A percentile compares a stretch with the other conserved stretches of the same genome.
Conservation (phyloP, 1,140 invertebrate genomes). For the Gerris buenoi region DNA sequence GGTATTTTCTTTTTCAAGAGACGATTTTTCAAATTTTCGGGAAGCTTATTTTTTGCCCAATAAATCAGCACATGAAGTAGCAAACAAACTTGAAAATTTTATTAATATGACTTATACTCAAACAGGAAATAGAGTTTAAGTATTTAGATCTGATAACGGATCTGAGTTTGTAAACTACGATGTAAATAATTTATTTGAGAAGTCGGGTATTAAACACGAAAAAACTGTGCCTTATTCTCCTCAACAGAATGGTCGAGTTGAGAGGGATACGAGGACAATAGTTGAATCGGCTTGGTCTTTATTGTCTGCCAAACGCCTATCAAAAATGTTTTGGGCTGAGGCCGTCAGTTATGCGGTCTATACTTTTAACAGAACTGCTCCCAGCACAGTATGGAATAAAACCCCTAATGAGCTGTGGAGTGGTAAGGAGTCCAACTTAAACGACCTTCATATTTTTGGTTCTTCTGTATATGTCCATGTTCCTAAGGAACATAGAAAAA, state of each 20-base stretch:
- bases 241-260: not conserved
- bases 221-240: not conserved
- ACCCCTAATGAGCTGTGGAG: conserved; percentile 20
- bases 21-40: not conserved
- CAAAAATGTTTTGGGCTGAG: conserved; percentile 9
- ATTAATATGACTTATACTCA: not conserved
- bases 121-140: not conserved
- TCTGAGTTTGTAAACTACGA: not conserved
- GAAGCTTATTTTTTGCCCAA: not conserved
- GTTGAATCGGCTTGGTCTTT: not conserved
- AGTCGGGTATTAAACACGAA: not conserved
- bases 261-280: not conserved
- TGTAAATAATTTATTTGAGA: not conserved
- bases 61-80: not conserved
- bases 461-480: conserved; percentile 18
- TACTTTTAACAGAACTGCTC: not conserved
- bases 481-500: conserved; percentile 15
- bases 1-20: not conserved
- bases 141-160: not conserved
- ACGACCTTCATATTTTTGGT: conserved; percentile 25
- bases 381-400: conserved; percentile 2
- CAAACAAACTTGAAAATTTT: not conserved
- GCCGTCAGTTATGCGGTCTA: conserved; percentile 2
- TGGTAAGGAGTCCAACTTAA: conserved; percentile 14
- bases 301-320: not conserved